phyloP scores from a whole-genome alignment of 2,888 invertebrate species.

The Cosmorhoe ocellata region DNA sequence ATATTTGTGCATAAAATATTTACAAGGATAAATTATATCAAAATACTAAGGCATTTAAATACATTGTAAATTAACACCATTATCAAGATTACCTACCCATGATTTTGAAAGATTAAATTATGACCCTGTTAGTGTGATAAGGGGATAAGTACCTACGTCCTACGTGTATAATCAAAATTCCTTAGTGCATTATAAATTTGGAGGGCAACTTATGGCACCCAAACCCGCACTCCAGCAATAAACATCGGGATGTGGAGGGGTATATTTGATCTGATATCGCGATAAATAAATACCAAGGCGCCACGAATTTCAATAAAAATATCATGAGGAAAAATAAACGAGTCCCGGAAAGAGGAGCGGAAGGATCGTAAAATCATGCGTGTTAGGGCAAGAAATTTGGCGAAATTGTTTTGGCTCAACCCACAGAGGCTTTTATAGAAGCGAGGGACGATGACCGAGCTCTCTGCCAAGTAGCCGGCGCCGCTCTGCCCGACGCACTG shows the following conservation, averaged over 20 bases:
- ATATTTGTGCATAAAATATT: too few relatives aligned
- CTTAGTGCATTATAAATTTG: conserved; percentile 33
- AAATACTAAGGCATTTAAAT: too few relatives aligned
- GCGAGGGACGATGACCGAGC: conserved; percentile 75
- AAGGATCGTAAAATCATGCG: conserved; percentile 75
- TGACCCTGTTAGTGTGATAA: conserved; percentile 26
- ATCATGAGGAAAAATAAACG: conserved; percentile 65
- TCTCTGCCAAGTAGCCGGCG: conserved; percentile 78
- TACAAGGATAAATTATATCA: too few relatives aligned
- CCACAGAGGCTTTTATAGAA: conserved; percentile 75
- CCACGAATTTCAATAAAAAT: conserved; percentile 66
- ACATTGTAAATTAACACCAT: conserved; percentile 34
- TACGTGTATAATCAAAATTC: conserved; percentile 38
- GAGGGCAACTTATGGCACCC: conserved; percentile 37
- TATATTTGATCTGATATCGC: conserved; percentile 61
- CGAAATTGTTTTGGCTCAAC: conserved; percentile 78
- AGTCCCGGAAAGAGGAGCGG: conserved; percentile 49
- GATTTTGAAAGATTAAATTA: conserved; percentile 33
- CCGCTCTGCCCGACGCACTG: conserved; percentile 74
- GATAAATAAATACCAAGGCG: conserved; percentile 58
- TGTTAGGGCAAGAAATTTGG: conserved; percentile 77
- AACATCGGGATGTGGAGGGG: conserved; percentile 46
- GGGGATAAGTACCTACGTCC: conserved; percentile 11
- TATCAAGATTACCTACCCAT: conserved; percentile 27
- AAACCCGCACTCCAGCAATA: conserved; percentile 42